A percentile compares a stretch with the other conserved stretches of the same genome.
These are phyloP conservation scores for Notiomystis cincta DNA, from an alignment of 2,113 vertebrate genomes.

Conservation along the genomic window DNA sequence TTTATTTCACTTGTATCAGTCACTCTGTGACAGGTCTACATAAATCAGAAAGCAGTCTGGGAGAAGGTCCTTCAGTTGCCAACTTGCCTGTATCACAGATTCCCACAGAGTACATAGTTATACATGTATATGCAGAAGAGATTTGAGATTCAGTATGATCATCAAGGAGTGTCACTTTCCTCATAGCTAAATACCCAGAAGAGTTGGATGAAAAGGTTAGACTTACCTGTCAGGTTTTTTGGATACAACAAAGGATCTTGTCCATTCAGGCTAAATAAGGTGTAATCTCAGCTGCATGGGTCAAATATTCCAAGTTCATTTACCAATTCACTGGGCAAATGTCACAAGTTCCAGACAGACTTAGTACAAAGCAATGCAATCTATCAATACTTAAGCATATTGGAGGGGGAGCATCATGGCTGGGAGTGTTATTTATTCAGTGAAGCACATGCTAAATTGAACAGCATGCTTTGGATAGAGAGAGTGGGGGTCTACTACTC, in stretches of 20 bases:
- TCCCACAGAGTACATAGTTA: background rate
- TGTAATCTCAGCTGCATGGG: constrained; percentile 58
- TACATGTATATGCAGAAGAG: background rate
- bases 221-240: constrained; percentile 65
- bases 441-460: constrained; percentile 58
- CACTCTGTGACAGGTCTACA: constrained; percentile 22
- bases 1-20: constrained; percentile 11
- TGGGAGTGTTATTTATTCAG: constrained; percentile 51
- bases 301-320: constrained; percentile 71
- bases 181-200: constrained; percentile 45
- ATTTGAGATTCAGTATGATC: constrained; percentile 59
- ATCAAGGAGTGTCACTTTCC: background rate
- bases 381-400: constrained; percentile 70
- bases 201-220: constrained; percentile 72
- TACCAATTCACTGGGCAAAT: constrained; percentile 69
- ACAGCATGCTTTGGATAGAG: constrained; percentile 34
- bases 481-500: background rate
- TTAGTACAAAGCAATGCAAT: constrained; percentile 22
- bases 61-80: constrained; percentile 41
- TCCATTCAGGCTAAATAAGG: constrained; percentile 45
- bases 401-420: constrained; percentile 34
- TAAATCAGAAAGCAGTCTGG: constrained; percentile 50
- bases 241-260: constrained; percentile 65
- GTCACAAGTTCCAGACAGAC: constrained; percentile 65
- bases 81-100: constrained; percentile 29